phyloP scores from a whole-genome alignment of 2,888 invertebrate genomes.

The Volucella inflata region DNA sequence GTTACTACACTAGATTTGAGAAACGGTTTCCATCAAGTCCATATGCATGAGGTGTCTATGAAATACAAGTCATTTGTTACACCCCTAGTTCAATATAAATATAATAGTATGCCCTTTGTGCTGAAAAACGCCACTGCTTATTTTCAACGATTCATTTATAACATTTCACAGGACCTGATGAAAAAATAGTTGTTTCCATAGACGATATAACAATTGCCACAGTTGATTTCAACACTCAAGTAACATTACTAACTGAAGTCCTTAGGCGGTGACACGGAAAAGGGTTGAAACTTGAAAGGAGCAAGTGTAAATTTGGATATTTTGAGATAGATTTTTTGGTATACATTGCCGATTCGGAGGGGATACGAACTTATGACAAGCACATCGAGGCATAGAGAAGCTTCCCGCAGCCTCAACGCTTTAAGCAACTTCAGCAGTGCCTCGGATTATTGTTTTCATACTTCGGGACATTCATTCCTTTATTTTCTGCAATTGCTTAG shows the following conservation, averaged over 20 bases:
- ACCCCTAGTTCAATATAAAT: conserved; percentile 18
- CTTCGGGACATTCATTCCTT: conserved; percentile 26
- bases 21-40: conserved; percentile 20
- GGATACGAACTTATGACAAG: conserved; percentile 25
- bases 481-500: conserved; percentile 26
- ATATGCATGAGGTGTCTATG: conserved; percentile 38
- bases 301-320: conserved; percentile 43
- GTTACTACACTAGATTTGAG: conserved; percentile 21
- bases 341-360: conserved; percentile 26
- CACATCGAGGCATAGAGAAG: conserved; percentile 16
- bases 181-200: conserved; percentile 23
- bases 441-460: conserved; percentile 36
- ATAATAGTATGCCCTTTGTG: conserved; percentile 25
- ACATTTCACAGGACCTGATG: conserved; percentile 4
- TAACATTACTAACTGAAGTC: conserved; percentile 18
- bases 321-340: conserved; percentile 27
- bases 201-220: conserved; percentile 19
- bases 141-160: conserved; percentile 27
- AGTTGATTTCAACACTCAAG: background rate
- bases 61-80: conserved; percentile 47
- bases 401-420: conserved; percentile 7
- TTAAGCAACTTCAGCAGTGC: conserved; percentile 35
- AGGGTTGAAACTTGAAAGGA: conserved; percentile 21
- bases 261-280: conserved; percentile 1
- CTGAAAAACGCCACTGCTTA: conserved; percentile 26